phyloP scores from a whole-genome alignment of 1,140 invertebrate species.

The Daktulosphaira vitifoliae region DNA sequence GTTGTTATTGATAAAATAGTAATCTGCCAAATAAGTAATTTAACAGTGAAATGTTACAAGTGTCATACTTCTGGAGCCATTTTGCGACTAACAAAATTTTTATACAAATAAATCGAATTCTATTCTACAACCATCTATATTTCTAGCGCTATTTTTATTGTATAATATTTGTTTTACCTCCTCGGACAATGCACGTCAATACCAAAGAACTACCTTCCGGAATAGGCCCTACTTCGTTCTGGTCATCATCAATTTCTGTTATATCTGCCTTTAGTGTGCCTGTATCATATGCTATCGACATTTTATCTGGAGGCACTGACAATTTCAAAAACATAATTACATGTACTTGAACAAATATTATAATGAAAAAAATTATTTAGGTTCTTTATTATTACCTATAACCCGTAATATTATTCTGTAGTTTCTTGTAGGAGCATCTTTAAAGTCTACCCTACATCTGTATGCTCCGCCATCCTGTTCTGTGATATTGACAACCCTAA shows the following conservation, averaged over 20 bases:
- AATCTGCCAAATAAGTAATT: no score
- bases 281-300: neutral
- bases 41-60: no score
- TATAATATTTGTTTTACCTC: no score
- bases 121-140: no score
- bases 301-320: constrained; percentile 10
- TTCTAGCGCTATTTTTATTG: no score
- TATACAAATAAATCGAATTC: no score
- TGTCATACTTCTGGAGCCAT: no score
- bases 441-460: constrained; percentile 66
- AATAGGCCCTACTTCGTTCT: neutral
- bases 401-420: constrained; percentile 62
- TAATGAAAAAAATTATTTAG: constrained; percentile 39
- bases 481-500: constrained; percentile 41
- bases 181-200: constrained; percentile 10
- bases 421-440: constrained; percentile 59
- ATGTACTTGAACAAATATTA: no score
- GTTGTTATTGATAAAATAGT: no score
- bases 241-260: neutral
- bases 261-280: neutral
- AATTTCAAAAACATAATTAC: no score
- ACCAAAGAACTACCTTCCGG: constrained; percentile 3
- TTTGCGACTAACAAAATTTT: no score
- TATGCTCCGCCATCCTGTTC: constrained; percentile 55
- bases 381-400: constrained; percentile 53